phyloP scores from a whole-genome alignment of 2,797 vertebrate genomes.

The Paguma larvata region DNA sequence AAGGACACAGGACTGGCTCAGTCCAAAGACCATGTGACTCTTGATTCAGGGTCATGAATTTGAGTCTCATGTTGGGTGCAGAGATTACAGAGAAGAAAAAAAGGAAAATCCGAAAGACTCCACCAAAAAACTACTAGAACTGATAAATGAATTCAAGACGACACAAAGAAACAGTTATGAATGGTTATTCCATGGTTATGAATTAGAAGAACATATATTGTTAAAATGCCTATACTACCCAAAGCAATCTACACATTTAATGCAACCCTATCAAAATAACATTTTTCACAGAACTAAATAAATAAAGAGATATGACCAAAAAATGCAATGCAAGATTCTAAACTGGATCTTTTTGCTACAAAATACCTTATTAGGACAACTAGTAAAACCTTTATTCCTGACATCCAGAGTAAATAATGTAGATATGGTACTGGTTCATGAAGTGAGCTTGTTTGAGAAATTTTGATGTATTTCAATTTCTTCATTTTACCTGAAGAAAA shows the following conservation, averaged over 20 bases:
- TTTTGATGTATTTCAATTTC: conserved; percentile 6
- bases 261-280: too few relatives aligned
- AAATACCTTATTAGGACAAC: too few relatives aligned
- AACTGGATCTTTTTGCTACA: too few relatives aligned
- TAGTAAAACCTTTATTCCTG: background rate
- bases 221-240: too few relatives aligned
- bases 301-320: too few relatives aligned
- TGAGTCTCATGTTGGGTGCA: background rate
- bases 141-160: background rate
- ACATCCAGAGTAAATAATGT: background rate
- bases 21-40: background rate
- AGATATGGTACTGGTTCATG: background rate
- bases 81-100: background rate
- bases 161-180: too few relatives aligned
- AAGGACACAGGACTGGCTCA: background rate
- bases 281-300: too few relatives aligned
- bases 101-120: background rate
- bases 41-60: background rate
- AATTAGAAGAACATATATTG: too few relatives aligned
- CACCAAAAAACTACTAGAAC: background rate
- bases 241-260: too few relatives aligned
- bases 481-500: conserved; percentile 34
- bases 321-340: too few relatives aligned
- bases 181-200: too few relatives aligned
- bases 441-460: conserved; percentile 7